A percentile compares a stretch with the other conserved stretches of the same genome.
Evolutionary conservation across 2,888 invertebrate species (phyloP).

Genomic region (Nowickia ferox): DNA sequence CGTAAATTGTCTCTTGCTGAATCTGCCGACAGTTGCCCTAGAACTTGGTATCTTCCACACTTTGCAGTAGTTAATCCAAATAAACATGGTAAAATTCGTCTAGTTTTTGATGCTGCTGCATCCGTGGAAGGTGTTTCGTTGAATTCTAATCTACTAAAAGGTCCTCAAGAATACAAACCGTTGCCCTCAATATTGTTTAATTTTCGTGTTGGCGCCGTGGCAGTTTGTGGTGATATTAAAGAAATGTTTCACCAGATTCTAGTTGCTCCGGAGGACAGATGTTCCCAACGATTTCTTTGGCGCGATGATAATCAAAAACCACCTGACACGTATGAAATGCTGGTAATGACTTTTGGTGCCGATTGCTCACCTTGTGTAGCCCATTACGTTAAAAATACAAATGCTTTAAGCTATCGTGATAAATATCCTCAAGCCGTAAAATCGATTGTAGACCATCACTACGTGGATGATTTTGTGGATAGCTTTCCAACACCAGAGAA

Average conservation of each 20-base stretch:
- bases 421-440: constrained; percentile 50
- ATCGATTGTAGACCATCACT: constrained; percentile 55
- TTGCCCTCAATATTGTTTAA: constrained; percentile 42
- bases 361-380: constrained; percentile 22
- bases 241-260: constrained; percentile 42
- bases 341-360: constrained; percentile 17
- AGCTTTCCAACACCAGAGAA: not conserved
- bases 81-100: constrained; percentile 60
- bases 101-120: constrained; percentile 69
- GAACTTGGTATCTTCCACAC: no score
- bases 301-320: not conserved
- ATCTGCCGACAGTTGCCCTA: no score
- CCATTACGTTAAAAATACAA: constrained; percentile 44
- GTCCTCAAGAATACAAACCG: constrained; percentile 28
- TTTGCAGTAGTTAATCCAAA: constrained; percentile 64
- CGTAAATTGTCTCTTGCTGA: constrained; percentile 15
- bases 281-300: constrained; percentile 18
- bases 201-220: constrained; percentile 32
- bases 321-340: constrained; percentile 16
- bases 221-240: constrained; percentile 32
- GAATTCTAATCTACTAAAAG: constrained; percentile 55
- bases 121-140: constrained; percentile 56
- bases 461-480: constrained; percentile 65
- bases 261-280: constrained; percentile 11
- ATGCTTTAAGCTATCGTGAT: constrained; percentile 45